Conservation (phyloP, 2,797 vertebrate species). For the Aulostomus chinensis region DNA sequence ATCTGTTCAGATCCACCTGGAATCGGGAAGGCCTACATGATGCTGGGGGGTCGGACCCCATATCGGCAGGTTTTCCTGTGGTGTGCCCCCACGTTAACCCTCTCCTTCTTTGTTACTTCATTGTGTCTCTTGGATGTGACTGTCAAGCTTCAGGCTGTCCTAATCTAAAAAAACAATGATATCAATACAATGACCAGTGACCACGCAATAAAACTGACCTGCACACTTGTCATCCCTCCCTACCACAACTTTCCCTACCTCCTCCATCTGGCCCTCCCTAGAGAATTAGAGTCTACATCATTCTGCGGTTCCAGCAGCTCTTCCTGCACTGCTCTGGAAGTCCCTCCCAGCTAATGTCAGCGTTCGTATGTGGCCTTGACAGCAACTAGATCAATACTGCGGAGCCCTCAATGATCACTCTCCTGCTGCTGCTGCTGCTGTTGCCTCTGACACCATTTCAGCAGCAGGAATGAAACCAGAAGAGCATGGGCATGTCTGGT, state of each 20-base stretch:
- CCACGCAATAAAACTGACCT: constrained; percentile 2
- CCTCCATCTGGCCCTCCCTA: constrained; percentile 2
- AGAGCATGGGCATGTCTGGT: constrained; percentile 6
- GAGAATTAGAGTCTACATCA: constrained; percentile 16
- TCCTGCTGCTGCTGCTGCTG: constrained; percentile 23
- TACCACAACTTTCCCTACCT: constrained; percentile 8
- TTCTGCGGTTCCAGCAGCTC: constrained; percentile 25
- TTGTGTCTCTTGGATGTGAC: constrained; percentile 10
- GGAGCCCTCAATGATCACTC: constrained; percentile 48
- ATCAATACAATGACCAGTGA: constrained; percentile 18
- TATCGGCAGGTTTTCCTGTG: too few relatives aligned
- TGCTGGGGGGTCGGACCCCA: too few relatives aligned
- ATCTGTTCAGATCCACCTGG: too few relatives aligned
- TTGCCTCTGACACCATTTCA: constrained; percentile 29
- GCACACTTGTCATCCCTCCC: constrained; percentile 13
- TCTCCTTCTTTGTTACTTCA: too few relatives aligned
- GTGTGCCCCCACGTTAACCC: too few relatives aligned
- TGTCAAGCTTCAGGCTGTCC: constrained; percentile 15
- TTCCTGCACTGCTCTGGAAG: constrained; percentile 26
- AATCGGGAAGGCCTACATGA: too few relatives aligned
- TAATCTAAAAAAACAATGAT: constrained; percentile 29
- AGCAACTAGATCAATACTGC: constrained; percentile 54
- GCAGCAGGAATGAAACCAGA: constrained; percentile 25
- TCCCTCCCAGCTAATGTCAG: constrained; percentile 40
- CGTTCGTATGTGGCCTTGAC: constrained; percentile 36